phyloP scores from a whole-genome alignment of 2,797 vertebrate species.

The Mormyrus proboscirostris region DNA sequence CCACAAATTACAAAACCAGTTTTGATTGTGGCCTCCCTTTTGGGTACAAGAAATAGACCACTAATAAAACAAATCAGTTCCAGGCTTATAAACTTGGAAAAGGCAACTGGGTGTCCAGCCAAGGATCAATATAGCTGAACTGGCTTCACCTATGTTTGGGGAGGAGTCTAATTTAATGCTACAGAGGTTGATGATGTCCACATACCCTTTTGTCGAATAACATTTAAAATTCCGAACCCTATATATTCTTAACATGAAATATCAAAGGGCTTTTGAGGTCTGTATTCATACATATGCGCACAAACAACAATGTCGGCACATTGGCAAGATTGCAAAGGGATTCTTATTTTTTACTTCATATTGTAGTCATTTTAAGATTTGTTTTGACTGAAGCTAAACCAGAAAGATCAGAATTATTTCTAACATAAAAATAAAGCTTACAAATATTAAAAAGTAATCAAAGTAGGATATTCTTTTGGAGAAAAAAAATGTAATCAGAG shows the following conservation, averaged over 20 bases:
- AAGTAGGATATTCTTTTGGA: not conserved
- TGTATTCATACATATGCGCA: not conserved
- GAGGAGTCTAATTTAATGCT: not conserved
- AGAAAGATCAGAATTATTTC: not conserved
- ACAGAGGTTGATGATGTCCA: not conserved
- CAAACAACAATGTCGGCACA: not conserved
- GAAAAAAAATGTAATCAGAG: not conserved
- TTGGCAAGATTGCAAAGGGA: not conserved
- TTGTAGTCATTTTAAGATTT: not conserved
- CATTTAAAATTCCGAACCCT: not conserved
- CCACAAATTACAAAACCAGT: conserved; percentile 25
- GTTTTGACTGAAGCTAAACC: not conserved
- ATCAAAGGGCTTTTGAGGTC: not conserved
- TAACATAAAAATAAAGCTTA: not conserved
- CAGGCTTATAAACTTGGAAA: conserved; percentile 19
- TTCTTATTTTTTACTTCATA: not conserved
- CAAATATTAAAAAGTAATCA: not conserved
- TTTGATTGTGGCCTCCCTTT: conserved; percentile 17
- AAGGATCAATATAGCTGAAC: conserved; percentile 7
- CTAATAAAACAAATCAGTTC: conserved; percentile 20
- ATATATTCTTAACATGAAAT: not conserved
- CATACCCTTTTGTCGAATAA: not conserved
- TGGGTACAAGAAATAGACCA: conserved; percentile 6
- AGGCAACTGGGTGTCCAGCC: not conserved
- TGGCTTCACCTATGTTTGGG: not conserved